Percentiles rank a stretch among this genome's conserved stretches.
Evolutionary conservation across 1,140 invertebrate species (phyloP).

Genomic region (Diorhabda elongata): DNA sequence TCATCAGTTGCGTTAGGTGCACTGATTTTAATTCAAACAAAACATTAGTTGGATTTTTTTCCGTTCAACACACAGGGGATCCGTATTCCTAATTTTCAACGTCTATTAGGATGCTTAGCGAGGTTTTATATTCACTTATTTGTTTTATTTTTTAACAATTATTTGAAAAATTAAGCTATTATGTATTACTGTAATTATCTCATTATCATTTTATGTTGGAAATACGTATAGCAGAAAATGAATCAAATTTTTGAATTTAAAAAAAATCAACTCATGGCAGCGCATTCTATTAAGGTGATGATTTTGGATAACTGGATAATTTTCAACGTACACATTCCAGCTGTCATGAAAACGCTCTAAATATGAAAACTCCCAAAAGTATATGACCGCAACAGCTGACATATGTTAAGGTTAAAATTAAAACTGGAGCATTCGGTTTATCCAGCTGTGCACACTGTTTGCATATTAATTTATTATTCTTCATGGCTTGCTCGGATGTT

Average conservation of each 20-base stretch:
- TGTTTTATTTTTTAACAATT: too few species aligned
- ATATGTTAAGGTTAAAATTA: constrained; percentile 19
- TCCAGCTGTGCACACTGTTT: constrained; percentile 14
- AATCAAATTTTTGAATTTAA: background rate
- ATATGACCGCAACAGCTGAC: constrained; percentile 18
- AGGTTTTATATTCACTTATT: too few species aligned
- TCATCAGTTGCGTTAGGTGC: too few species aligned
- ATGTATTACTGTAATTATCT: too few species aligned
- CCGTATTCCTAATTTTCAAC: too few species aligned
- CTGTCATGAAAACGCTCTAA: constrained; percentile 13
- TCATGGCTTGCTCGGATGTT: constrained; percentile 1
- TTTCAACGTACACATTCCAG: constrained; percentile 3
- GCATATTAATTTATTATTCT: constrained; percentile 17
- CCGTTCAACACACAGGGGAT: too few species aligned
- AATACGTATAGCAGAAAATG: too few species aligned
- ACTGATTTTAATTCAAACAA: too few species aligned
- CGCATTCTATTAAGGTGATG: constrained; percentile 2
- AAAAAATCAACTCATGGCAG: background rate
- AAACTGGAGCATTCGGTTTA: constrained; percentile 16
- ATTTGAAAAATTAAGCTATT: too few species aligned
- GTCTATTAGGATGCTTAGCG: too few species aligned
- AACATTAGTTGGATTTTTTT: too few species aligned
- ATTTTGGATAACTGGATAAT: background rate
- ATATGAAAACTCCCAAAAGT: constrained; percentile 17
- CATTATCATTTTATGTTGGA: too few species aligned